Evolutionary conservation across 2,113 vertebrate species (phyloP).

Genomic region (Pleuronectes platessa): DNA sequence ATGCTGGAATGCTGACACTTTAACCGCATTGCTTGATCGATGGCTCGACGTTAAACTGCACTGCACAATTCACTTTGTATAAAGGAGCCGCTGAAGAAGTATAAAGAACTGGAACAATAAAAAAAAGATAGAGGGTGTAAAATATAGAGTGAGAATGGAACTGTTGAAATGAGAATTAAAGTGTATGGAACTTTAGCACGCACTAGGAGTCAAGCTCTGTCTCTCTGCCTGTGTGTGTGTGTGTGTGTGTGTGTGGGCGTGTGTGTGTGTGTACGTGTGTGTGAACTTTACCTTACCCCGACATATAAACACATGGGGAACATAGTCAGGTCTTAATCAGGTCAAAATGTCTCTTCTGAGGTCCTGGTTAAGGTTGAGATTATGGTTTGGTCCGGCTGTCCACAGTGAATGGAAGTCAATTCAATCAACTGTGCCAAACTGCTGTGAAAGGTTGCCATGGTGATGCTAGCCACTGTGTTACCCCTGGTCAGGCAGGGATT

Average conservation of each 20-base stretch:
- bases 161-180: neutral
- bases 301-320: too few species aligned
- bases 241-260: neutral
- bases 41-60: neutral
- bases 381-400: too few species aligned
- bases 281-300: too few species aligned
- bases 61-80: slow-evolving; percentile 1
- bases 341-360: too few species aligned
- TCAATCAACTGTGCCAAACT: neutral
- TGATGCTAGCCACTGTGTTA: neutral
- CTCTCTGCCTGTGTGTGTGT: neutral
- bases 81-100: neutral
- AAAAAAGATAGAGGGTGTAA: neutral
- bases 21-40: neutral
- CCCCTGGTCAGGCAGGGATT: neutral
- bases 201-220: too few species aligned
- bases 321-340: too few species aligned
- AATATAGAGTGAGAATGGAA: neutral
- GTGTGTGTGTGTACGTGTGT: too few species aligned
- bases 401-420: neutral
- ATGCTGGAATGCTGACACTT: neutral
- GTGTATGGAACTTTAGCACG: neutral
- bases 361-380: too few species aligned
- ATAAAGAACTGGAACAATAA: neutral
- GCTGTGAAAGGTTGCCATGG: neutral